A percentile compares a stretch with the other conserved stretches of the same genome.
These are phyloP conservation scores for Capromys pilorides DNA, from an alignment of 2,797 vertebrate genomes.

Conservation along the genomic window DNA sequence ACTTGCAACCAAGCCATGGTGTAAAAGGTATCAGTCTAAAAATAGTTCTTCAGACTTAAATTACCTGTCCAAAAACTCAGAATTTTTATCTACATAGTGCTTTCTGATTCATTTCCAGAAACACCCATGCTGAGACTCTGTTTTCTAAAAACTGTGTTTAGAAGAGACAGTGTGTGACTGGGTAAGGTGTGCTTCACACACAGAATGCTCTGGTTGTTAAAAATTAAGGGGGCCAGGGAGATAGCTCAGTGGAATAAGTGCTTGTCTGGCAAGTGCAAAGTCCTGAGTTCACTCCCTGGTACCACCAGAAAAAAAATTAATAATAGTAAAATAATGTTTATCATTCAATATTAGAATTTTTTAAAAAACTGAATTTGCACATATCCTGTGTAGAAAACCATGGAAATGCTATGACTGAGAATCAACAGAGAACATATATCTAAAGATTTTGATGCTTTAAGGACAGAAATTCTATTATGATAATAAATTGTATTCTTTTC, in stretches of 20 bases:
- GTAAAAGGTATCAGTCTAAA: background rate
- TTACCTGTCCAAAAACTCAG: conserved; percentile 22
- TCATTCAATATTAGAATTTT: conserved; percentile 25
- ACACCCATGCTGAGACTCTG: background rate
- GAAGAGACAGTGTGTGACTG: background rate
- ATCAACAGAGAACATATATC: background rate
- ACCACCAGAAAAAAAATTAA: too few species aligned
- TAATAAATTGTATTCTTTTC: background rate
- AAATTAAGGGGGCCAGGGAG: background rate
- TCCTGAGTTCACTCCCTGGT: too few species aligned
- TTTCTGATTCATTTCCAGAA: conserved; percentile 54
- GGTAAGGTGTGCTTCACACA: background rate
- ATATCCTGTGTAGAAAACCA: background rate
- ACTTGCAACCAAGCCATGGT: background rate
- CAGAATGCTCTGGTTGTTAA: background rate
- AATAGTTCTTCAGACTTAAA: conserved; percentile 22
- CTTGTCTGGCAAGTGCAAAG: too few species aligned
- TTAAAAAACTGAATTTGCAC: background rate
- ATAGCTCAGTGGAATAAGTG: too few species aligned
- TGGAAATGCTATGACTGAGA: background rate
- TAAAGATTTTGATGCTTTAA: background rate
- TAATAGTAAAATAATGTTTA: background rate
- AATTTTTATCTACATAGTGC: conserved; percentile 7
- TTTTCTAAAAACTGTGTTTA: conserved; percentile 32
- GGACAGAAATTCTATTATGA: background rate